Evolutionary conservation across 2,888 invertebrate genomes (phyloP).

Genomic region (Rhaphigaster nebulosa): DNA sequence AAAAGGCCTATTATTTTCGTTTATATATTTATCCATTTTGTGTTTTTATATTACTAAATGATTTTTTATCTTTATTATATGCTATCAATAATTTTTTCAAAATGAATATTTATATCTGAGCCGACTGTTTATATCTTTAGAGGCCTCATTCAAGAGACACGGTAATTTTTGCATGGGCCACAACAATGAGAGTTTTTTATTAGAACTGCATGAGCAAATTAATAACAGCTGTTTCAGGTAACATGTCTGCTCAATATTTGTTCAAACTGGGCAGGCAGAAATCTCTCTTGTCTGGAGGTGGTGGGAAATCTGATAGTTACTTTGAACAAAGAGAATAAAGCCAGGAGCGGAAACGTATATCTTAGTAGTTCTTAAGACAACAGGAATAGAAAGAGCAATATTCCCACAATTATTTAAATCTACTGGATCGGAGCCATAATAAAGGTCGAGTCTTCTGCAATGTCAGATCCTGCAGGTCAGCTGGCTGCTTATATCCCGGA

Average conservation of each 20-base stretch:
- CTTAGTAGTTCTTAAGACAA: not conserved
- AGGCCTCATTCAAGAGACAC: no score
- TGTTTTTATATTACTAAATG: no score
- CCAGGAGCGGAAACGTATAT: not conserved
- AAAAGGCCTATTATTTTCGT: no score
- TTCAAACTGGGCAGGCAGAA: not conserved
- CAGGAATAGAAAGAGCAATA: not conserved
- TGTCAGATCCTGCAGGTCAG: not conserved
- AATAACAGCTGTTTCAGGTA: not conserved
- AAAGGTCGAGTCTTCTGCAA: not conserved
- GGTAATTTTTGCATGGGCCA: no score
- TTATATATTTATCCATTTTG: no score
- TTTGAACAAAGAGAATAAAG: not conserved
- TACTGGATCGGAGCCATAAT: not conserved
- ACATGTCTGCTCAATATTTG: not conserved
- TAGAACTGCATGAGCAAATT: no score
- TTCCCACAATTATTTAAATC: slow-evolving; percentile 31
- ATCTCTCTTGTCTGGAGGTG: not conserved
- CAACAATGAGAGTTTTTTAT: no score
- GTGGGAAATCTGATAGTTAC: slow-evolving; percentile 4
- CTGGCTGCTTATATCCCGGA: not conserved
- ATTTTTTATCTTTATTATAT: no score
- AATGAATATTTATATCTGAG: no score
- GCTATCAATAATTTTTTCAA: no score
- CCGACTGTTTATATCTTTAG: no score